Evolutionary conservation across 1,140 invertebrate genomes (phyloP).

Genomic region (Bombus polaris): DNA sequence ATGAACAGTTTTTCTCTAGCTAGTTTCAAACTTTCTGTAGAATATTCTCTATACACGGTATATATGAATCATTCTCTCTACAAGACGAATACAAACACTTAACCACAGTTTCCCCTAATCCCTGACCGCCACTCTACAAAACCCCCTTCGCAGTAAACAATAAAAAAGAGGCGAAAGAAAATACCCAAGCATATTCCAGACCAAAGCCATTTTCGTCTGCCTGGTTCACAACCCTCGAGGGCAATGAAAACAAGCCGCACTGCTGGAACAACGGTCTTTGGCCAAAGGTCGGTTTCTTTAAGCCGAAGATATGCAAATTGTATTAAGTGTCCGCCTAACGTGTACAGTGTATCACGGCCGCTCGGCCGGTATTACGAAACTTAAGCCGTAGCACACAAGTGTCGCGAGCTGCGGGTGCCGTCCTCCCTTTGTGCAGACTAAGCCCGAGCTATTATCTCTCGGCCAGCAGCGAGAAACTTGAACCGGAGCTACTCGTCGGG

Average conservation of each 20-base stretch:
- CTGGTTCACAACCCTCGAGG: background rate
- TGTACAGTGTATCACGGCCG: constrained; percentile 74
- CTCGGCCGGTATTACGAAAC: constrained; percentile 77
- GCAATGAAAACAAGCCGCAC: constrained; percentile 1
- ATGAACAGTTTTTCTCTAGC: too few relatives aligned
- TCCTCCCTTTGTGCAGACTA: constrained; percentile 65
- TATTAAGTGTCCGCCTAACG: constrained; percentile 65
- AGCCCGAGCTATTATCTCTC: constrained; percentile 70
- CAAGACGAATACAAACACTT: too few relatives aligned
- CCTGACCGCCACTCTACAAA: background rate
- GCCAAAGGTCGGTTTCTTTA: constrained; percentile 49
- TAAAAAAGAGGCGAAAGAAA: background rate
- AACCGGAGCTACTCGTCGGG: constrained; percentile 27
- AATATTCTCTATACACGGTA: too few relatives aligned
- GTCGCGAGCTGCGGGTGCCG: constrained; percentile 64
- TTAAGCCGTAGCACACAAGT: constrained; percentile 79
- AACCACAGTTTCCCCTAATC: background rate
- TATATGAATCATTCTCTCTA: too few relatives aligned
- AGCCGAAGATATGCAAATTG: constrained; percentile 77
- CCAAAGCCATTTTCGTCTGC: background rate
- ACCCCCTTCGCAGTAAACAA: background rate
- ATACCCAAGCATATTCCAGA: background rate
- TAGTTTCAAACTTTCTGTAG: too few relatives aligned
- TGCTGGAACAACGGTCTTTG: background rate
- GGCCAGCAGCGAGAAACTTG: constrained; percentile 53